Conservation (phyloP, 2,888 invertebrate species). For the Anthophora plumipes region DNA sequence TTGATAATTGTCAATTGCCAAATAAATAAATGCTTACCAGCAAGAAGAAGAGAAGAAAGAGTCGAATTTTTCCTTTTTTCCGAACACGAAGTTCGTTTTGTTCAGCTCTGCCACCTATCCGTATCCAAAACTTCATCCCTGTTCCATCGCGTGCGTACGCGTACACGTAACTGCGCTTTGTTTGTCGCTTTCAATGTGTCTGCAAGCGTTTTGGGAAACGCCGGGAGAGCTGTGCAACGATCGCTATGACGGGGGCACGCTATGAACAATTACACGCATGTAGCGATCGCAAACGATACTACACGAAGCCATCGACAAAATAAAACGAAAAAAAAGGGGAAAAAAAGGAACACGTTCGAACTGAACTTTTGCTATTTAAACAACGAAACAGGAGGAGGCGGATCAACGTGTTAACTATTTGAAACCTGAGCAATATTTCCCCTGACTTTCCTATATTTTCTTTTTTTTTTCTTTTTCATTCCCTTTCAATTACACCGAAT, state of each 20-base stretch:
- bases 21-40: too few relatives aligned
- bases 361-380: conserved; percentile 7
- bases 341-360: background rate
- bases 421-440: too few relatives aligned
- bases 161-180: conserved; percentile 60
- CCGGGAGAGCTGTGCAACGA: conserved; percentile 28
- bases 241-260: conserved; percentile 26
- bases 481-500: too few relatives aligned
- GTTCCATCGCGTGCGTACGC: conserved; percentile 9
- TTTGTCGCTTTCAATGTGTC: conserved; percentile 65
- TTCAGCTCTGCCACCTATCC: conserved; percentile 36
- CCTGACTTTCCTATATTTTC: too few relatives aligned
- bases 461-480: too few relatives aligned
- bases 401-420: background rate
- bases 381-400: background rate
- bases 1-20: too few relatives aligned
- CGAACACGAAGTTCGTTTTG: background rate
- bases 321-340: too few relatives aligned
- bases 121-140: conserved; percentile 4
- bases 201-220: conserved; percentile 28
- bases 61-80: background rate
- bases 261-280: conserved; percentile 56
- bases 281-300: conserved; percentile 25
- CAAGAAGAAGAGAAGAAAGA: background rate
- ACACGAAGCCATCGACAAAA: background rate